phyloP scores from a whole-genome alignment of 2,797 vertebrate species.

The Cynodonichthys magdalenae region DNA sequence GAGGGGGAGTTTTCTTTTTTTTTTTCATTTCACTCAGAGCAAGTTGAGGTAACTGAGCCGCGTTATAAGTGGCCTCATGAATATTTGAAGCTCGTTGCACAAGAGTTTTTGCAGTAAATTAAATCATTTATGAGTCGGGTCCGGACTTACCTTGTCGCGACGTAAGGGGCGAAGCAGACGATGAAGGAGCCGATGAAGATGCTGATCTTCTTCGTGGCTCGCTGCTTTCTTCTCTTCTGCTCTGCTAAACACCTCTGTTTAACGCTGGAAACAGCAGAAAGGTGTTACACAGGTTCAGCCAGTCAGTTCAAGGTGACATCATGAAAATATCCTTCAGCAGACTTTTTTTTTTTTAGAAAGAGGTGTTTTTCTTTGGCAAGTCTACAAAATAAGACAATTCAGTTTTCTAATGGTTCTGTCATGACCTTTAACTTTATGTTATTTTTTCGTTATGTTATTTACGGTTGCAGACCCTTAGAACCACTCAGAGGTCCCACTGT shows the following conservation, averaged over 20 bases:
- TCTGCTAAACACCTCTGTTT: conserved; percentile 86
- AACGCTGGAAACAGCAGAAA: conserved; percentile 67
- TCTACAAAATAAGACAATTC: too few relatives aligned
- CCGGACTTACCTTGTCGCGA: conserved; percentile 84
- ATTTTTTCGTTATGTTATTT: too few relatives aligned
- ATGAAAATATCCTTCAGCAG: too few relatives aligned
- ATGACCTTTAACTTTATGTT: too few relatives aligned
- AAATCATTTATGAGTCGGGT: conserved; percentile 19
- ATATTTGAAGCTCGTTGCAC: conserved; percentile 13
- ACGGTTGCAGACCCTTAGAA: too few relatives aligned
- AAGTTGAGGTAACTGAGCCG: conserved; percentile 1
- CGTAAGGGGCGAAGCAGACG: conserved; percentile 88
- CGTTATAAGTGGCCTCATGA: conserved; percentile 2
- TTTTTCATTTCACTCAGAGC: not conserved
- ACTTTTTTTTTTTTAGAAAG: too few relatives aligned
- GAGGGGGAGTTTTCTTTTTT: too few relatives aligned
- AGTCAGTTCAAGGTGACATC: too few relatives aligned
- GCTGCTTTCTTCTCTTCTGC: conserved; percentile 84
- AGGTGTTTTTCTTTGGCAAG: too few relatives aligned
- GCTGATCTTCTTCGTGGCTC: conserved; percentile 89
- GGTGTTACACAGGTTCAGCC: too few relatives aligned
- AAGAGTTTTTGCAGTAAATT: conserved; percentile 21
- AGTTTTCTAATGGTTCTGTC: too few relatives aligned
- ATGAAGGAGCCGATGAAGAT: conserved; percentile 89
- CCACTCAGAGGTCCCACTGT: too few relatives aligned